Percentiles rank a stretch among this genome's conserved stretches.
These are phyloP conservation scores for Erythrocercus mccallii DNA, from an alignment of 2,113 vertebrate species.

Conservation along the genomic window DNA sequence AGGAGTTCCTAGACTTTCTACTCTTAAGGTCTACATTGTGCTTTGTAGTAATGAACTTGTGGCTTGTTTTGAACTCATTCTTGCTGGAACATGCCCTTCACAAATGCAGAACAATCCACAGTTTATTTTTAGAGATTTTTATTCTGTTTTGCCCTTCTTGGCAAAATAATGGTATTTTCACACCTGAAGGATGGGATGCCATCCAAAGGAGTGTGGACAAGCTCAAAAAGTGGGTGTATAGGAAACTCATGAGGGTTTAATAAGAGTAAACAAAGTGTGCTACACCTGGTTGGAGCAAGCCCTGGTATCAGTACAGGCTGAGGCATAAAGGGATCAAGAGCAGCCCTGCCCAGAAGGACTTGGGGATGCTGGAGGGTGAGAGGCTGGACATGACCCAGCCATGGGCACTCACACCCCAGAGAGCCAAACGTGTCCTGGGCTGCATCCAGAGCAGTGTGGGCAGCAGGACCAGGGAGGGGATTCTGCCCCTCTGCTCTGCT, in stretches of 20 bases:
- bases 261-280: not conserved
- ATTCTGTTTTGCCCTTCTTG: not conserved
- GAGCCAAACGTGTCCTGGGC: not conserved
- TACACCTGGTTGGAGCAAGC: not conserved
- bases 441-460: not conserved
- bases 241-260: not conserved
- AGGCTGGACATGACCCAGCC: not conserved
- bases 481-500: not conserved
- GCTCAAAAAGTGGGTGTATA: not conserved
- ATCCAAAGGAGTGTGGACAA: not conserved
- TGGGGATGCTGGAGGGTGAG: not conserved
- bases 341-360: not conserved
- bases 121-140: not conserved
- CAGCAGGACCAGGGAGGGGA: not conserved
- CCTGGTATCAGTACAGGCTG: not conserved
- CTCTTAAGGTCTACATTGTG: not conserved
- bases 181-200: not conserved
- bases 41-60: not conserved
- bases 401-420: not conserved
- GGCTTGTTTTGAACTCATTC: not conserved
- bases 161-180: not conserved
- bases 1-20: not conserved
- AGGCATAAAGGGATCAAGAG: too few relatives aligned
- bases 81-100: not conserved
- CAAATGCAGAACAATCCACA: not conserved